Evolutionary conservation across 1,140 invertebrate genomes (phyloP).

Genomic region (Drosophila grimshawi): DNA sequence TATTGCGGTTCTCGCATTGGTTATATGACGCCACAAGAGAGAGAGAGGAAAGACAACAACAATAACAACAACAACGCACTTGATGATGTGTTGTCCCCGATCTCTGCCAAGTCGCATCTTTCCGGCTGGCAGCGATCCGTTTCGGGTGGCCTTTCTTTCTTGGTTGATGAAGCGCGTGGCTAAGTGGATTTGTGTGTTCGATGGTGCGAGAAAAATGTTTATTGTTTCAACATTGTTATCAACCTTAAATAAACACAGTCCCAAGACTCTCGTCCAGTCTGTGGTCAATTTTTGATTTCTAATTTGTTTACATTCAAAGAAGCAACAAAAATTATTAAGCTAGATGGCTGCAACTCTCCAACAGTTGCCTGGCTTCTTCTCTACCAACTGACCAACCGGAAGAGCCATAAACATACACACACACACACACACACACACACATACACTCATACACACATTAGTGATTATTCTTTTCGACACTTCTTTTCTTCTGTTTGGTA

Average conservation of each 20-base stretch:
- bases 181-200: constrained; percentile 84
- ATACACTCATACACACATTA: constrained; percentile 32
- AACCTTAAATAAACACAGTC: constrained; percentile 75
- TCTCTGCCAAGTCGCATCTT: constrained; percentile 6
- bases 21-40: constrained; percentile 46
- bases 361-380: not conserved
- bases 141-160: constrained; percentile 54
- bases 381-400: constrained; percentile 56
- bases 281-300: constrained; percentile 80
- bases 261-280: constrained; percentile 3
- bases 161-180: constrained; percentile 55
- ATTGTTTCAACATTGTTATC: constrained; percentile 85
- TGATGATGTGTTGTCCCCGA: constrained; percentile 30
- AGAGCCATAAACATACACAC: constrained; percentile 35
- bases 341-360: constrained; percentile 57
- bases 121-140: not conserved
- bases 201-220: constrained; percentile 84
- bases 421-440: not conserved
- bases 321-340: constrained; percentile 63
- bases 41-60: constrained; percentile 20
- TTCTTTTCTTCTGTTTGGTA: constrained; percentile 21
- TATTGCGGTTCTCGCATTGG: constrained; percentile 53
- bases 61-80: constrained; percentile 52
- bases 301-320: constrained; percentile 77
- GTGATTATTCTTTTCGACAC: constrained; percentile 50